Evolutionary conservation across 1,140 invertebrate species (phyloP), one percentile per base, ranked within the genome.

Genomic region (Trichonephila clavipes): DNA sequence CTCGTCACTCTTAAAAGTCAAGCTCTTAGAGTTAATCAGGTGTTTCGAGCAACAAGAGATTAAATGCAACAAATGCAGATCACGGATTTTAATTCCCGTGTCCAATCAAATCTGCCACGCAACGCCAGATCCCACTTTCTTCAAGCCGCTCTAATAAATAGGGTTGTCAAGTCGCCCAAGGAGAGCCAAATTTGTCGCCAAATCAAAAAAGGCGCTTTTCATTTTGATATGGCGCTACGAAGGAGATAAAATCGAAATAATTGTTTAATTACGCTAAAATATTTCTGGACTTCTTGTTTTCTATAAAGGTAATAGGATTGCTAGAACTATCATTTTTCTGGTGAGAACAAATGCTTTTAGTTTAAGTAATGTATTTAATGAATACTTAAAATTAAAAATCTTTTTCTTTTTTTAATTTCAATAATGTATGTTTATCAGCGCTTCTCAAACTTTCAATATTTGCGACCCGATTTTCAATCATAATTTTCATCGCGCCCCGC

Each of bases 51-150:
- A 77, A 77, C 72, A 64, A 21, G 62, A 77, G 72, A 77, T 77
- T 77, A 77, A 77, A 77, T 40, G 72, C 72, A 77, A 77, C 72
- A 77, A 77, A 77, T 77, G 72, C 72, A 40, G 28, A 40, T 77
- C 72, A 77, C 72, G 72, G 72, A 77, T 77, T 77, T 77, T 77
- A 77, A 77, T 77, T 77, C 72, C 72, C 72, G 72, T 77, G 72
- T 40, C 72, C 72, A 77, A 77, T 77, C 72, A 77, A 77, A 77
- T 34, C 72, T 77, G 24, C 72, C 72, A 77, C 5, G 72, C 28
- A 77, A 77, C 72, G 72, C 72, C 72, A 77, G 28, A 51, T 58
- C 12, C 44, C 44, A 85, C 58, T 85, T 58, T 59, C 58, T 85
- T 85, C 44, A 58, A 85, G 82, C 82, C 16, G n/a, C 21, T 85